Percentiles rank a stretch among this genome's conserved stretches.
phyloP scores from a whole-genome alignment of 2,113 vertebrate genomes.

The Apteryx mantelli region DNA sequence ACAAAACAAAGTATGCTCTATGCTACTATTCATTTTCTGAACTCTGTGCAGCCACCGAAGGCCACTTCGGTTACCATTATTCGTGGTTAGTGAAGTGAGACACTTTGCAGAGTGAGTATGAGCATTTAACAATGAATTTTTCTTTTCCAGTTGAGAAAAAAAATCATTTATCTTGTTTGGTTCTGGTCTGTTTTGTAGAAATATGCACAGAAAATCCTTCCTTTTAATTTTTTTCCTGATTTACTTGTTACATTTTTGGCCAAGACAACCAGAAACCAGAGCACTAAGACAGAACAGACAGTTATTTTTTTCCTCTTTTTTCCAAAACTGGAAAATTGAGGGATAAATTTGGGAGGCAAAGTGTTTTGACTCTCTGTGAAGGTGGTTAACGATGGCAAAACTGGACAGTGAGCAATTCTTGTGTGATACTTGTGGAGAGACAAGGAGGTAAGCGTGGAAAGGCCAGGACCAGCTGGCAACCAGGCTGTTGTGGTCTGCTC shows the following conservation, averaged over 20 bases:
- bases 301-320: too few species aligned
- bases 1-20: background rate
- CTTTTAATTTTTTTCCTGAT: background rate
- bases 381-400: too few species aligned
- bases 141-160: background rate
- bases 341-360: too few species aligned
- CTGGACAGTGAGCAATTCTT: too few species aligned
- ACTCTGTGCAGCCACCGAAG: rapidly evolving
- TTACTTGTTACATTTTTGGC: background rate
- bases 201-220: background rate
- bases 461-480: too few species aligned
- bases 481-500: background rate
- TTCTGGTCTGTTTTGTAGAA: background rate
- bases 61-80: conserved; percentile 27
- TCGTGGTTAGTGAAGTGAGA: conserved; percentile 40
- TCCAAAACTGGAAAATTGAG: too few species aligned
- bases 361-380: too few species aligned
- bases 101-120: background rate
- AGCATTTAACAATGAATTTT: background rate
- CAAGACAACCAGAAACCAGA: too few species aligned
- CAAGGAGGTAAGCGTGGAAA: too few species aligned
- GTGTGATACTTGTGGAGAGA: too few species aligned
- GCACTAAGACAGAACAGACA: too few species aligned
- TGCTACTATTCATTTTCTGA: background rate
- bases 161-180: background rate